Evolutionary conservation across 2,797 vertebrate species (phyloP), one percentile per base, ranked within the genome.

Genomic region (Micropoecilia bifurca): DNA sequence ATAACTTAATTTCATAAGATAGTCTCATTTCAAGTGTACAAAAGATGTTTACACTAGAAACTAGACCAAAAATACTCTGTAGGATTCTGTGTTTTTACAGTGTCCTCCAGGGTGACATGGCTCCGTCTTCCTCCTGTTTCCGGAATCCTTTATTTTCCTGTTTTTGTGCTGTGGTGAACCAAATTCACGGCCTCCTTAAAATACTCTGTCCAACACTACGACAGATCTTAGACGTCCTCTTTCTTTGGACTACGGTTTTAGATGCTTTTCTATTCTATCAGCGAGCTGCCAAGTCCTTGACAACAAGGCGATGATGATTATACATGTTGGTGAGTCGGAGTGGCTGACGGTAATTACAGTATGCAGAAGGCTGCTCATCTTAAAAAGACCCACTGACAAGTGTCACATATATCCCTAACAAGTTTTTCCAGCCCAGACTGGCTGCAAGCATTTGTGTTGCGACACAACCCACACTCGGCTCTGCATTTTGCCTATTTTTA

Each of bases 91-190:
- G 48, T 22, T 16, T 50, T 22, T 50, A 7, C 48, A 25, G 80
- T 39, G 80, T 82, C 91, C 86, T 90, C 83, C 83, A 28, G 85
- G 77, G 85, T 76, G 72, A 85, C 86, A 88, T 39, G 33, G 48
- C 77, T 90, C 87, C 76, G 75, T 87, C 84, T 71, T 63, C 71
- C 79, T 77, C 61, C 75, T 1, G 59, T 87, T 89, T 93, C 89
- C 57, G 86, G 91, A 94, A 93, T 94, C 89, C 93, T 93, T 87
- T 93, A 80, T 45, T 82, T 92, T 95, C 91, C 94, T 93, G 90
- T 95, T 93, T 93, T 89, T 78, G 53, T 80, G 69, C 41, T 20
- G 66, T 78, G 80, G 30, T 79, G 78, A 80, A 79, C 81, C 63
- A 69, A 75, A 79, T 85, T 69, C 73, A 30, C 53, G 77, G 66